phyloP scores from a whole-genome alignment of 2,888 invertebrate species.

The Diplazon laetatorius region DNA sequence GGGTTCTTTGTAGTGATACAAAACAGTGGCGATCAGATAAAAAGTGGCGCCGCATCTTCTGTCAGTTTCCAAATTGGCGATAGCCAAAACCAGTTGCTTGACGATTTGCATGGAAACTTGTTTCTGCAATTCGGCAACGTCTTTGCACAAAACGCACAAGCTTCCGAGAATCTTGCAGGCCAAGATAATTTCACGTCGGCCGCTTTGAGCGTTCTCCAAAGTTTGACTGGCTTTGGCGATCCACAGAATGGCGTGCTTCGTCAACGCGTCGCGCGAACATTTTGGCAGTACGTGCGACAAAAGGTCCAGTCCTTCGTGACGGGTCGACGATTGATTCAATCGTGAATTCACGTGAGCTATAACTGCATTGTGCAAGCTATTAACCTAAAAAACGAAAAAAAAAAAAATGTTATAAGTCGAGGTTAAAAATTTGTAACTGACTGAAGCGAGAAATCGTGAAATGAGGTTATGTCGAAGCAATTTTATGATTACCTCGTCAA shows the following conservation, averaged over 20 bases:
- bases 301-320: slow-evolving; percentile 70
- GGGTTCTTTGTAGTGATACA: slow-evolving; percentile 78
- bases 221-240: slow-evolving; percentile 73
- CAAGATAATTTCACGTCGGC: slow-evolving; percentile 65
- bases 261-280: slow-evolving; percentile 66
- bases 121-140: slow-evolving; percentile 77
- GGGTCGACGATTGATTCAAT: slow-evolving; percentile 72
- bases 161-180: slow-evolving; percentile 72
- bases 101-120: slow-evolving; percentile 76
- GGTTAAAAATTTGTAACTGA: not conserved
- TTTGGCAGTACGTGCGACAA: slow-evolving; percentile 68
- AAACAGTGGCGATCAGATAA: slow-evolving; percentile 74
- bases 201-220: slow-evolving; percentile 71
- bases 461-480: slow-evolving; percentile 40
- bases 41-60: slow-evolving; percentile 68
- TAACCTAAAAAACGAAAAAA: slow-evolving; percentile 69
- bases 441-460: not conserved
- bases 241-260: slow-evolving; percentile 75
- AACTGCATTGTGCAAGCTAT: slow-evolving; percentile 66
- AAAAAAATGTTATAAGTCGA: not conserved
- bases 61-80: slow-evolving; percentile 65
- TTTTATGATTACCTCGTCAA: slow-evolving; percentile 68
- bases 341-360: slow-evolving; percentile 73
- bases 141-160: slow-evolving; percentile 71
- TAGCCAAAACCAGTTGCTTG: slow-evolving; percentile 73